Evolutionary conservation across 2,113 vertebrate genomes (phyloP).

Genomic region (Zosterops lateralis): DNA sequence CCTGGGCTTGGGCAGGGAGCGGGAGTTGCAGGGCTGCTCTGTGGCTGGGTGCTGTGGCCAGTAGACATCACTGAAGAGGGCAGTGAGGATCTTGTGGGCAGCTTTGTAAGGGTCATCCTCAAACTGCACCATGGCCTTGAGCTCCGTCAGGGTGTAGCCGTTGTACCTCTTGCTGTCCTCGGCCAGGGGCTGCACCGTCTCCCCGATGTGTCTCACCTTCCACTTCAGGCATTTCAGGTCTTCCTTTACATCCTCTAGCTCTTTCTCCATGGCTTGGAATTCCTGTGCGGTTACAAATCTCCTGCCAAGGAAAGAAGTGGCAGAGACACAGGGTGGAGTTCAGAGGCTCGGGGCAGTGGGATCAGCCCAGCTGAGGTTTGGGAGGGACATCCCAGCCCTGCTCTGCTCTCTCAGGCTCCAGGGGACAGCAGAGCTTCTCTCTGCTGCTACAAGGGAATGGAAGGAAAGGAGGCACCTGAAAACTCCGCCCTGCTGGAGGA

Average conservation of each 20-base stretch:
- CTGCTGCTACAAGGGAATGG: background rate
- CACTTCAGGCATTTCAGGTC: conserved; percentile 61
- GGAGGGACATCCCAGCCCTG: background rate
- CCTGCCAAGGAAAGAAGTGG: conserved; percentile 42
- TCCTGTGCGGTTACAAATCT: conserved; percentile 44
- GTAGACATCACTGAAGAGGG: conserved; percentile 44
- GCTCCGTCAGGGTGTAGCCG: conserved; percentile 51
- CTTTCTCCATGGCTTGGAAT: conserved; percentile 63
- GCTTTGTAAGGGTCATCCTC: conserved; percentile 58
- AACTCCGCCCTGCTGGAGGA: background rate
- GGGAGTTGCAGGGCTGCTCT: conserved; percentile 36
- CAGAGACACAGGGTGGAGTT: conserved; percentile 6
- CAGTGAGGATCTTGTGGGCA: conserved; percentile 51
- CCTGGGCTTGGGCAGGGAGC: conserved; percentile 12
- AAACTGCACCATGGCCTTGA: conserved; percentile 61
- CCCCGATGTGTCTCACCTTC: conserved; percentile 58
- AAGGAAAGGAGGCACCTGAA: background rate
- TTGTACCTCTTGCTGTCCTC: conserved; percentile 64
- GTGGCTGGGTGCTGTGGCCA: conserved; percentile 17
- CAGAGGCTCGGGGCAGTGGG: background rate
- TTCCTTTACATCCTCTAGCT: conserved; percentile 45
- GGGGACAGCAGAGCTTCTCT: background rate
- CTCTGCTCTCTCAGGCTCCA: background rate
- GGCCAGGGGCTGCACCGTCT: conserved; percentile 35
- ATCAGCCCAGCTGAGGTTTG: background rate